Base-by-base conservation (phyloP, 1,140 invertebrate species). In the Drosophila pallidifrons region DNA sequence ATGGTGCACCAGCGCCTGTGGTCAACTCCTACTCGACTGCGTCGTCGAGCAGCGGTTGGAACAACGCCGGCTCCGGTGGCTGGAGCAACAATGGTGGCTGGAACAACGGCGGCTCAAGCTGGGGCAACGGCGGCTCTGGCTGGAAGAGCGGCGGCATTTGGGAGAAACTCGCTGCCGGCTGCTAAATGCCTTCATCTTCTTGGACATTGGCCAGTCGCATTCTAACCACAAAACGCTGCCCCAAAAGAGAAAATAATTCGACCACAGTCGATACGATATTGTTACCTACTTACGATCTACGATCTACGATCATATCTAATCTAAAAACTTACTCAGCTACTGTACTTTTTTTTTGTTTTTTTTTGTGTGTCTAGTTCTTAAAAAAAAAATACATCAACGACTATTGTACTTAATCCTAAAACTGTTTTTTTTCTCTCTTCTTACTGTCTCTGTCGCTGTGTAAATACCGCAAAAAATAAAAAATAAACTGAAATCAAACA, bases 111-210 rank as follows among this genome's bases (percentile, higher is more conserved):
- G 68, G 58, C 15, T 69, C 51, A 35, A 72, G 69, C n/a, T 81
- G 77, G 13, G 43, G 41, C 1, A 20, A 65, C 20, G 64, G 52
- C 11, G 69, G 59, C 35, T 38, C 35, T 20, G 68, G 82, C 16
- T 80, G 87, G 82, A 91, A 91, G 65, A 69, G 83, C 25, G 89
- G 89, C 35, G 85, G 89, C 73, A 89, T 91, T 68, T 91, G 87
- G 57, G 89, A 91, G 72, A 91, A 91, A 61, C 61, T 91, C 28
- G 77, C 77, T 2, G 43, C 72, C 5, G 82, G 89, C 67, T 91
- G 89, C 77, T 91, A 89, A 46, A 30, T 35, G 35, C 2, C 10
- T 4, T 25, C 20, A 25, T 25, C 20, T 25, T 25, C 35, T 32
- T 38, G 8, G 35, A 7, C 69, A 41, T 49, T 7, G 41, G 15